Evolutionary conservation across 64 coral and sea anemone genomes (phyloP).

Genomic region (Stylophora pistillata): DNA sequence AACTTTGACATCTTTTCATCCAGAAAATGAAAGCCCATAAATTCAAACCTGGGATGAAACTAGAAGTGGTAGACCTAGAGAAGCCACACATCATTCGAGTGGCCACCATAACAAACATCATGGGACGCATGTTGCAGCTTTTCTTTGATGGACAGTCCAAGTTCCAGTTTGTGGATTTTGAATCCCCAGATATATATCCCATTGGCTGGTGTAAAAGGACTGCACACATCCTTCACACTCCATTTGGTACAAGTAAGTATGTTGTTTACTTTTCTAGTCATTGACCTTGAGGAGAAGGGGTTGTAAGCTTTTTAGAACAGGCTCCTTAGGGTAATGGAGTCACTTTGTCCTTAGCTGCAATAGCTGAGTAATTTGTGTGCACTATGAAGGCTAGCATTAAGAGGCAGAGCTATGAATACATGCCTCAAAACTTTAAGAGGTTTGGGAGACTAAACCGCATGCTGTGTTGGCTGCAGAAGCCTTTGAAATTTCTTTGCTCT

Average conservation of each 20-base stretch:
- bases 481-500: too few relatives aligned
- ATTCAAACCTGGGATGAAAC: constrained; percentile 89
- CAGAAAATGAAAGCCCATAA: constrained; percentile 86
- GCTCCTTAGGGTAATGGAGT: too few relatives aligned
- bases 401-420: too few relatives aligned
- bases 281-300: not conserved
- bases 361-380: too few relatives aligned
- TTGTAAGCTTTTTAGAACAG: too few relatives aligned
- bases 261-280: not conserved
- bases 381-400: too few relatives aligned
- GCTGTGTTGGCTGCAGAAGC: too few relatives aligned
- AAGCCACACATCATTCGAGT: constrained; percentile 77
- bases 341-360: too few relatives aligned
- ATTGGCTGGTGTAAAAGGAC: constrained; percentile 96
- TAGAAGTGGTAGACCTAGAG: constrained; percentile 93
- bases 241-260: constrained; percentile 89
- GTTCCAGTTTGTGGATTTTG: constrained; percentile 98
- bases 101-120: constrained; percentile 89
- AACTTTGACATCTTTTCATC: not conserved
- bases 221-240: constrained; percentile 78
- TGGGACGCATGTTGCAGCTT: constrained; percentile 84
- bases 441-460: too few relatives aligned
- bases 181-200: constrained; percentile 84
- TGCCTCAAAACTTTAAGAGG: too few relatives aligned
- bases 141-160: constrained; percentile 92